Evolutionary conservation across 2,888 invertebrate species (phyloP), one percentile per base, ranked within the genome.

Genomic region (Drosophila anceps): DNA sequence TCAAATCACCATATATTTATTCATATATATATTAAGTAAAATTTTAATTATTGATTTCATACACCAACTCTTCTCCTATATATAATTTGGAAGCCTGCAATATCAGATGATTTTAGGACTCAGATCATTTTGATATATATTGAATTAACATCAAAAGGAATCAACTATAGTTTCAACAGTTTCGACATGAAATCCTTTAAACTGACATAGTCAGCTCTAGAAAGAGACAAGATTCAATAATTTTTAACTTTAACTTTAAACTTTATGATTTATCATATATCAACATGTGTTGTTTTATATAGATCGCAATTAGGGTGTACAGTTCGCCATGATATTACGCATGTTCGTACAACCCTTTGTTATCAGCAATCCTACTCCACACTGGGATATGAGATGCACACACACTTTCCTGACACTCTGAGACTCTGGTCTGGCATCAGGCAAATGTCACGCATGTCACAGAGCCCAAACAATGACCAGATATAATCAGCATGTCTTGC

Each of bases 391-490:
- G 73, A 55, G 62, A 76, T 46, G 62, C 65, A 70, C 69, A 70
- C 69, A 73, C 69, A 80, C 61, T 68, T 69, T 13, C 29, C 70
- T 61, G 59, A 66, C 66, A 66, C 53, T 31, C 65, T 77, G 71
- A 68, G 81, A 67, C 53, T 69, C 62, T 63, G 41, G 37, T 55
- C 27, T 51, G 58, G 60, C 66, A 65, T 62, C 88, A 76, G 76
- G 57, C 76, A 71, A 81, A 77, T 86, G 86, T 86, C 86, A 86
- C 59, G 83, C 81, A 75, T 86, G 90, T 90, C 88, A 81, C 63
- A 12, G n/a, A 46, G 59, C 50, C 65, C 57, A 54, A 75, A 88
- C 90, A 90, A 85, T 85, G 81, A 53, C 65, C 76, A 73, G 88
- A 89, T 87, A 73, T 81, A 78, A 75, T 69, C 74, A 72, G 62